Conservation (phyloP, 37 sponge, comb jelly and placozoan genomes). For the Corticium candelabrum region DNA sequence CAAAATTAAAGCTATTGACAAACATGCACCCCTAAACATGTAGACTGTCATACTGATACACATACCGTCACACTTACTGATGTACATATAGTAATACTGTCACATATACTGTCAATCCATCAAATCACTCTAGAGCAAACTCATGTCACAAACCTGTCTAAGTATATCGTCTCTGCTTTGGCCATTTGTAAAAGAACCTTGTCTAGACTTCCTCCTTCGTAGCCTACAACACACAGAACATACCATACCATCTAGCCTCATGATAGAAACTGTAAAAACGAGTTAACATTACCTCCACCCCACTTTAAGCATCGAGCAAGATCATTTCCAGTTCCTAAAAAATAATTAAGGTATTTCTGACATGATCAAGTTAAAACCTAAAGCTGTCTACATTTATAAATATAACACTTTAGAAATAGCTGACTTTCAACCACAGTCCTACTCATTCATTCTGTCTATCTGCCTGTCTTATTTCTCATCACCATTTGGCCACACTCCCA, state of each 20-base stretch:
- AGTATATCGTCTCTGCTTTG: not conserved
- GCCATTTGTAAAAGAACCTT: not conserved
- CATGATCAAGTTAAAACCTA: not conserved
- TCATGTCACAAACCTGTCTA: constrained; percentile 1
- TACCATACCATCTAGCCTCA: not conserved
- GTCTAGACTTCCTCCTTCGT: not conserved
- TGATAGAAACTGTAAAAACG: not conserved
- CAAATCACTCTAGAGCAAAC: not conserved
- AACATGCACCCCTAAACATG: no score
- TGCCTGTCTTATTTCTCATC: no score
- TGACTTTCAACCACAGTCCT: no score
- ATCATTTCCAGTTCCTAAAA: constrained; percentile 3
- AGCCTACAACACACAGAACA: constrained; percentile 3
- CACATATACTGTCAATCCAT: no score
- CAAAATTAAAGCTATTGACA: no score
- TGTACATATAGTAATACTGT: no score
- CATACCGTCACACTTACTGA: no score
- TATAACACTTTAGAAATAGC: no score
- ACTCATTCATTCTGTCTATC: no score
- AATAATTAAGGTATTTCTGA: not conserved
- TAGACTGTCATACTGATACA: no score
- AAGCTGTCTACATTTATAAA: no score
- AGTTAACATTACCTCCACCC: not conserved
- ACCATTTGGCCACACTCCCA: no score
- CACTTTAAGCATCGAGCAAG: not conserved